phyloP scores from a whole-genome alignment of 2,888 invertebrate species.

The Elmis aenea region DNA sequence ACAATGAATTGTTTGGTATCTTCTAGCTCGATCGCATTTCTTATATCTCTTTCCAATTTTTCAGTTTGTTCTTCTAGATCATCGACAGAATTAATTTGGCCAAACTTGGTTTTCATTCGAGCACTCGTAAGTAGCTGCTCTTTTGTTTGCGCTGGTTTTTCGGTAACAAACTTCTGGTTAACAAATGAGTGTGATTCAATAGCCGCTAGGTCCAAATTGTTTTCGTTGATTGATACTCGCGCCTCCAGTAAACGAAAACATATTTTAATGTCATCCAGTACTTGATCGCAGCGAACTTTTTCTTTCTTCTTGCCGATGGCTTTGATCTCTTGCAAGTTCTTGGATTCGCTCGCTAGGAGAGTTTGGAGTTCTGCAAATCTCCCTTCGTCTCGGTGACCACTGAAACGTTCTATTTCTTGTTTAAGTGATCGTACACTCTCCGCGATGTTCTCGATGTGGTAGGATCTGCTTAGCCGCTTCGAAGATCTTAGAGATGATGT shows the following conservation, averaged over 20 bases:
- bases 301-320: conserved; percentile 12
- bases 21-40: conserved; percentile 18
- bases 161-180: conserved; percentile 10
- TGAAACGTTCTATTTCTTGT: conserved; percentile 15
- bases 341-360: conserved; percentile 12
- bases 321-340: conserved; percentile 15
- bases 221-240: conserved; percentile 16
- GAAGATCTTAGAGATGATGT: conserved; percentile 4
- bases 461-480: conserved; percentile 1
- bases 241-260: conserved; percentile 19
- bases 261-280: conserved; percentile 16
- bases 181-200: conserved; percentile 31
- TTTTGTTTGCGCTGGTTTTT: conserved; percentile 2
- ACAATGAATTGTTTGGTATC: conserved; percentile 20
- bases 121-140: not conserved
- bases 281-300: conserved; percentile 12
- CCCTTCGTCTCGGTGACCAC: conserved; percentile 13
- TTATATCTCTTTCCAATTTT: conserved; percentile 22
- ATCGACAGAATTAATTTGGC: conserved; percentile 8
- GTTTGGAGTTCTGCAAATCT: conserved; percentile 19
- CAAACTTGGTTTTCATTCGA: too few relatives aligned
- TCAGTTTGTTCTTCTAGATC: conserved; percentile 18
- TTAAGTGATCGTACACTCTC: conserved; percentile 2
- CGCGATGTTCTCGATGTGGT: conserved; percentile 1
- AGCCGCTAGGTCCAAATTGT: conserved; percentile 27